Percentiles rank a stretch among this genome's conserved stretches.
Evolutionary conservation across 2,888 invertebrate species (phyloP).

Genomic region (Harmothoe impar): DNA sequence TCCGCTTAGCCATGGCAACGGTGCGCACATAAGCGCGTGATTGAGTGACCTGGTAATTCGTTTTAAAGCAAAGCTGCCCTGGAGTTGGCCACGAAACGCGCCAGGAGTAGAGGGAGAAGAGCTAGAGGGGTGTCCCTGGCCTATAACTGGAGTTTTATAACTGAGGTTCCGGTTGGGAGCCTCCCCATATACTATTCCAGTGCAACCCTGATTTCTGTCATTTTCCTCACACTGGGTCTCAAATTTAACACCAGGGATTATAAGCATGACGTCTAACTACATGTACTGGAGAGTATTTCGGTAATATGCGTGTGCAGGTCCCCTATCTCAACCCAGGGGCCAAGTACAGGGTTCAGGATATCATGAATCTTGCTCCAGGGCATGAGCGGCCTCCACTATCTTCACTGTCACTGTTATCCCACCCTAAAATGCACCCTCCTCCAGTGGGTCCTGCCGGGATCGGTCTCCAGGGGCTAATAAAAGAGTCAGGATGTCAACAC

Average conservation of each 20-base stretch:
- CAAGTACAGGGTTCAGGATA: neutral
- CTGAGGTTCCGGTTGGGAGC: neutral
- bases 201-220: neutral
- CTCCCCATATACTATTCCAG: neutral
- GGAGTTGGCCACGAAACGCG: neutral
- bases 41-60: conserved; percentile 42
- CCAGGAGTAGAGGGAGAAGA: too few relatives aligned
- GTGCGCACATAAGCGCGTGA: conserved; percentile 6
- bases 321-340: neutral
- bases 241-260: too few relatives aligned
- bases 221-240: too few relatives aligned
- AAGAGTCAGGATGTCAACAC: conserved; percentile 48
- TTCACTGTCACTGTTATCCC: neutral
- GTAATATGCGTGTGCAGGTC: neutral
- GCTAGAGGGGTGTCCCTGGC: neutral
- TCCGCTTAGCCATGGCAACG: conserved; percentile 35
- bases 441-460: neutral
- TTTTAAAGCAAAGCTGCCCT: conserved; percentile 32
- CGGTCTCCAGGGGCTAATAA: conserved; percentile 27
- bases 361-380: too few relatives aligned
- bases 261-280: too few relatives aligned
- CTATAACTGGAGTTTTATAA: neutral
- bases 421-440: neutral
- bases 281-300: too few relatives aligned
- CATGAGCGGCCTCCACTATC: neutral